These are phyloP conservation scores for Balanococcus diminutus DNA, from an alignment of 2,888 invertebrate species.

Conservation along the genomic window DNA sequence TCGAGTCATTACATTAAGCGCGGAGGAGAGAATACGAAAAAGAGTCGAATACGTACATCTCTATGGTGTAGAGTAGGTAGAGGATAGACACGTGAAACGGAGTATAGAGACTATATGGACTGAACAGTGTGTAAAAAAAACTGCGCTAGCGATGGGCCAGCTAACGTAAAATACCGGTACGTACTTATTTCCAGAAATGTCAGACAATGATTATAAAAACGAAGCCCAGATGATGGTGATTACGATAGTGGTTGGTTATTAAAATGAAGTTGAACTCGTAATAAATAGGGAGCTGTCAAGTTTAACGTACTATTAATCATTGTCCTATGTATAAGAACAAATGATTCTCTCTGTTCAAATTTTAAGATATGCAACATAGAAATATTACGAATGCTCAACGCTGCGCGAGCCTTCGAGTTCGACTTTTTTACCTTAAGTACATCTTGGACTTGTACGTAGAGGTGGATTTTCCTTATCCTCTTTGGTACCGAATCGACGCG, in stretches of 20 bases:
- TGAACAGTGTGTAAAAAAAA: background rate
- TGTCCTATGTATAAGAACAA: slow-evolving; percentile 54
- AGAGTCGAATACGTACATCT: background rate
- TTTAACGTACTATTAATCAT: slow-evolving; percentile 55
- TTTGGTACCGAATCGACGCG: background rate
- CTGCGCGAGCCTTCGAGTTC: background rate
- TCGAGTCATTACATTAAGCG: slow-evolving; percentile 54
- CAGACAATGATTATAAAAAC: slow-evolving; percentile 55
- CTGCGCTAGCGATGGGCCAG: slow-evolving; percentile 2
- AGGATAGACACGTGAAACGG: too few relatives aligned
- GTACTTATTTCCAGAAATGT: slow-evolving; percentile 54
- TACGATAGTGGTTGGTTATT: slow-evolving; percentile 55
- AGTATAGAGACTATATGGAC: background rate
- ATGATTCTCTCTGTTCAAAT: slow-evolving; percentile 44
- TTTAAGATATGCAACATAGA: slow-evolving; percentile 26
- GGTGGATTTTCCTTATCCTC: background rate
- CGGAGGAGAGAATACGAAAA: background rate
- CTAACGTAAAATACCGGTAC: slow-evolving; percentile 52
- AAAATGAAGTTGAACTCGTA: slow-evolving; percentile 55
- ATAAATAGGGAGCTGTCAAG: slow-evolving; percentile 54
- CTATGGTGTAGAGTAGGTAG: background rate
- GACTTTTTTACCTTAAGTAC: background rate
- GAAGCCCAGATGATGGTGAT: slow-evolving; percentile 54
- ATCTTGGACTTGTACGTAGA: background rate
- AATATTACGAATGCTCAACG: slow-evolving; percentile 17